Evolutionary conservation across 2,888 invertebrate genomes (phyloP), one percentile per base, ranked within the genome.

Genomic region (Dione juno): DNA sequence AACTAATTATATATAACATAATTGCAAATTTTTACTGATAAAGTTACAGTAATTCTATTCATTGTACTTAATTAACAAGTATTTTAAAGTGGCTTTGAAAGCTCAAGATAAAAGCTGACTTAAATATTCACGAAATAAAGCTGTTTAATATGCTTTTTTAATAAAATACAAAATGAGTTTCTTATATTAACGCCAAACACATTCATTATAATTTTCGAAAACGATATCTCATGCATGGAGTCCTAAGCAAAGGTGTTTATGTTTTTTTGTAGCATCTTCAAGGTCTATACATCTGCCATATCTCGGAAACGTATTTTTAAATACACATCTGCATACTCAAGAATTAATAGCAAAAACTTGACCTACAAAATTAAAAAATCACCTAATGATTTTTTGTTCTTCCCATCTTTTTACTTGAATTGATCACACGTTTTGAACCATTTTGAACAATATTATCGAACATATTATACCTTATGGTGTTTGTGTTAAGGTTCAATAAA

Each of bases 291-390:
- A 93, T 91, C 93, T 93, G 93, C 91, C 85, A 71, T 74, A 82
- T 81, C 84, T 88, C 84, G 84, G 84, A 87, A 86, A 82, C 77
- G 61, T 66, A 85, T 88, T 89, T 69, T 88, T 83, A 86, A 86
- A 84, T 83, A 75, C 82, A 83, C 92, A 93, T 93, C 92, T 93
- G 92, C 92, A 93, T 93, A 64, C 35, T 45, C 21, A 85, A 85
- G 86, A 86, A 89, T 87, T 88, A 83, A 87, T 89, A 88, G 88
- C 88, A 92, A 93, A 93, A 93, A 93, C 79, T 85, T 92, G 91
- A 93, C 93, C 93, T 90, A 91, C 85, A 87, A 88, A 88, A 83
- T 77, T 86, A 82, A 84, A 84, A 88, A 86, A 83, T 80, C 80
- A 79, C 78, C 79, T 81, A 70, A 58, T 73, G 58, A 64, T 64